Percentiles rank a stretch among this genome's conserved stretches.
Conservation (phyloP, 2,797 vertebrate genomes). For the Chromobotia macracanthus region DNA sequence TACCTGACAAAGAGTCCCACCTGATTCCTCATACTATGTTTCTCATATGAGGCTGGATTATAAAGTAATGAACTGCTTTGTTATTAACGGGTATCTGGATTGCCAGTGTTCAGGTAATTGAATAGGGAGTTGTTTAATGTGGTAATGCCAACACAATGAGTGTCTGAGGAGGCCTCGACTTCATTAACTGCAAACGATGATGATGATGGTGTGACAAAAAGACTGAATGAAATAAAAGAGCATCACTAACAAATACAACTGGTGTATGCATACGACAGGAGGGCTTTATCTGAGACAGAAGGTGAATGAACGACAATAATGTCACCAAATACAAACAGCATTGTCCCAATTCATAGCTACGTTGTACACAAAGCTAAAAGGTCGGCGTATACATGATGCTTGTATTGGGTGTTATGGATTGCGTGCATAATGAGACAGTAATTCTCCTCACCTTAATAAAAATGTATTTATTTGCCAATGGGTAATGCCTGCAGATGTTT, state of each 20-base stretch:
- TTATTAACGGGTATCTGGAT: constrained; percentile 61
- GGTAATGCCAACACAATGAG: constrained; percentile 49
- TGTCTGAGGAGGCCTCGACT: constrained; percentile 2
- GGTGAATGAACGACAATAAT: constrained; percentile 20
- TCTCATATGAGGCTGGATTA: constrained; percentile 55
- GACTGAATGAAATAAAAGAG: constrained; percentile 30
- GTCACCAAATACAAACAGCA: not conserved
- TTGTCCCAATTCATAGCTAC: too few species aligned
- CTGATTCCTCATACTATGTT: constrained; percentile 16
- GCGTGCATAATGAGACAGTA: not conserved
- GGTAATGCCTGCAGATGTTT: not conserved
- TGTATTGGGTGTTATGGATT: not conserved
- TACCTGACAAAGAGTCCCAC: constrained; percentile 37
- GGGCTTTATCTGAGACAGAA: constrained; percentile 42
- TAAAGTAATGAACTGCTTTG: too few species aligned
- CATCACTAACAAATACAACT: constrained; percentile 1
- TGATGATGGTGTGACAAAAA: constrained; percentile 19
- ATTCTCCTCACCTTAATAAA: not conserved
- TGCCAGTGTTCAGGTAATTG: constrained; percentile 51
- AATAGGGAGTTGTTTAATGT: constrained; percentile 19
- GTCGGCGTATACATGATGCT: not conserved
- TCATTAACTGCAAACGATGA: constrained; percentile 35
- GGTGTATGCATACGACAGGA: constrained; percentile 21
- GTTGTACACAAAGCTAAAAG: too few species aligned
- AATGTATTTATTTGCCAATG: not conserved